Conservation (phyloP, 2,888 invertebrate species). For the Anodontia alba region DNA sequence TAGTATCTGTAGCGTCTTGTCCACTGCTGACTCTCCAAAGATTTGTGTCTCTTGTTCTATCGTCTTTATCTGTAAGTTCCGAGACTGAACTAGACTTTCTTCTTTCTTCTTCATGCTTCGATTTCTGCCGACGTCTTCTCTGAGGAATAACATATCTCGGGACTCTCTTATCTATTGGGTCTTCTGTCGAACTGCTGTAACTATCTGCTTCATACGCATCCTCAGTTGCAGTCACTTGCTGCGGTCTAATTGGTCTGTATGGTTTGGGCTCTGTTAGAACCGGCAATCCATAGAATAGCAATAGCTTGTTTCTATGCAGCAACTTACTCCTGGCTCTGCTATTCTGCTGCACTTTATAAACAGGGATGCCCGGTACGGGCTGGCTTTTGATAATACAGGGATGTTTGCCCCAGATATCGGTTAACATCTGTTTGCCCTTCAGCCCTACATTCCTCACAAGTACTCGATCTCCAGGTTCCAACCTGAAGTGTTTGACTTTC, state of each 20-base stretch:
- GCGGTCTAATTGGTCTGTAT: neutral
- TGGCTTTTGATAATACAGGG: neutral
- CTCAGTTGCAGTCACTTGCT: neutral
- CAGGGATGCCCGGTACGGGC: neutral
- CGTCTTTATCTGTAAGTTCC: neutral
- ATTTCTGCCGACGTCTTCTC: neutral
- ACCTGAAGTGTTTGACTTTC: neutral
- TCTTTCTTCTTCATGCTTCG: neutral
- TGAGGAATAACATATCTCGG: neutral
- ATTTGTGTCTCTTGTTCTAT: neutral
- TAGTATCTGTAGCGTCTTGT: neutral
- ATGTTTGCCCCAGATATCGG: neutral
- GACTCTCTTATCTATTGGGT: neutral
- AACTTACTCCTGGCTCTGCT: neutral
- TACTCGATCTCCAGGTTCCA: neutral
- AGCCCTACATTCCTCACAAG: too few relatives aligned
- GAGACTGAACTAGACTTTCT: neutral
- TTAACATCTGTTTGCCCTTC: neutral
- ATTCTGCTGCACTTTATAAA: neutral
- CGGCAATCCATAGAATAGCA: neutral
- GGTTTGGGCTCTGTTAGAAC: neutral
- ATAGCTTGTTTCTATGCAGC: neutral
- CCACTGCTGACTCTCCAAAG: neutral
- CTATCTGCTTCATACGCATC: too few relatives aligned
- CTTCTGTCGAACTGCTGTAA: too few relatives aligned